Evolutionary conservation across 2,888 invertebrate species (phyloP).

Genomic region (Idaea biselata): DNA sequence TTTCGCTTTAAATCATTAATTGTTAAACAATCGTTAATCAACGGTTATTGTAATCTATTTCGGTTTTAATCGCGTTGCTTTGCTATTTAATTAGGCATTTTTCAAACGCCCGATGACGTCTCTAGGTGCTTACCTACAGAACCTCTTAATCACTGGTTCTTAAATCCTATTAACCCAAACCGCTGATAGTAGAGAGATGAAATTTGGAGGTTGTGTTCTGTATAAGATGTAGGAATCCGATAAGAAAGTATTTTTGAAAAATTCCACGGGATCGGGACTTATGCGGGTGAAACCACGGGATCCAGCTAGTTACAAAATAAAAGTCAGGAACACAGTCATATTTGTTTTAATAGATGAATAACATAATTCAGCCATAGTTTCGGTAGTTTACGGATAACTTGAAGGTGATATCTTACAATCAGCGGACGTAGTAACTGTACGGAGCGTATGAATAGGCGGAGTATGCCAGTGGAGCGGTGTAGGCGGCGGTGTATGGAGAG

Average conservation of each 20-base stretch:
- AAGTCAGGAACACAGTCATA: background rate
- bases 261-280: too few relatives aligned
- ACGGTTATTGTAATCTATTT: constrained; percentile 17
- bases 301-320: background rate
- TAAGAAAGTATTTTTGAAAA: too few relatives aligned
- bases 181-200: too few relatives aligned
- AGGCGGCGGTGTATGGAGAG: constrained; percentile 43
- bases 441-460: constrained; percentile 60
- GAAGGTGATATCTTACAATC: constrained; percentile 21
- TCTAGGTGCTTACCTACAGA: too few relatives aligned
- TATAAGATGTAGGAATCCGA: too few relatives aligned
- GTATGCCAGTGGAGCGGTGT: constrained; percentile 52
- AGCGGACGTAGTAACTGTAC: constrained; percentile 64
- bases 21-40: background rate
- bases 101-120: too few relatives aligned
- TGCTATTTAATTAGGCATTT: too few relatives aligned
- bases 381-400: constrained; percentile 12
- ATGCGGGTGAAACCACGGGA: too few relatives aligned
- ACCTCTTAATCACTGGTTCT: too few relatives aligned
- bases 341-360: constrained; percentile 6
- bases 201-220: too few relatives aligned
- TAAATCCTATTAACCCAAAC: too few relatives aligned
- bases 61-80: background rate
- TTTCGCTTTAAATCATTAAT: constrained; percentile 4
- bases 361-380: constrained; percentile 15